Base-by-base conservation (phyloP, 1,140 invertebrate species). In the Conus betulinus region DNA sequence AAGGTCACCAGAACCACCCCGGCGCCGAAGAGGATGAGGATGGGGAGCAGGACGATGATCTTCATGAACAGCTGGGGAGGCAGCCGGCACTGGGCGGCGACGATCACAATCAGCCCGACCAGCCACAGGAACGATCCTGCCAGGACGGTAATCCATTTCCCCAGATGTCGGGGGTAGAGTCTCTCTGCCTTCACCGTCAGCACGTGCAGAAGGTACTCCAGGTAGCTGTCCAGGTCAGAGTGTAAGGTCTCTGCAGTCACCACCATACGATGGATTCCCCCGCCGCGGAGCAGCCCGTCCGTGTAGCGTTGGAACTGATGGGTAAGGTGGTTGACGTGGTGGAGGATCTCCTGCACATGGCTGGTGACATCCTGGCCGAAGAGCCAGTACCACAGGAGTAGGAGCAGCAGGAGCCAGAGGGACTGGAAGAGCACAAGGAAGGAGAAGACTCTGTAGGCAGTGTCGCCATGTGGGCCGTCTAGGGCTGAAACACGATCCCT, bases 301-400 rank as follows among this genome's bases (percentile, higher is more conserved):
- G 23, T 84, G 82, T 84, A 84, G 51, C 82, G 82, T 25, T 63
- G 60, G 82, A 25, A 84, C 53, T 84, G 82, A 25, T 67, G 20
- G 82, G 82, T 84, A 3, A 84, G 82, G 27, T 84, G 53, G 82
- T 84, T 84, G 23, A 63, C 82, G 82, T 84, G 82, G 25, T 84
- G 82, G 82, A 84, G 53, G 55, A 84, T 39, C 57, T 84, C 82
- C 20, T 84, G 82, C 57, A 63, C 82, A 55, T 63, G 82, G 53
- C 27, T 84, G 82, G 82, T 25, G 23, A 84, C 10, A 3, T 84
- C 82, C 82, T 63, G 82, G n/a, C 82, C 82, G 82, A 13, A 84
- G 55, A 20, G 27, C 82, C 82, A 84, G 57, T 63, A 84, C 82
- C 82, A 84, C 52, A 84, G 55, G n/a, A 84, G 23, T 5, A 84